Evolutionary conservation across 2,888 invertebrate genomes (phyloP).

Genomic region (Ormyrus pomaceus): DNA sequence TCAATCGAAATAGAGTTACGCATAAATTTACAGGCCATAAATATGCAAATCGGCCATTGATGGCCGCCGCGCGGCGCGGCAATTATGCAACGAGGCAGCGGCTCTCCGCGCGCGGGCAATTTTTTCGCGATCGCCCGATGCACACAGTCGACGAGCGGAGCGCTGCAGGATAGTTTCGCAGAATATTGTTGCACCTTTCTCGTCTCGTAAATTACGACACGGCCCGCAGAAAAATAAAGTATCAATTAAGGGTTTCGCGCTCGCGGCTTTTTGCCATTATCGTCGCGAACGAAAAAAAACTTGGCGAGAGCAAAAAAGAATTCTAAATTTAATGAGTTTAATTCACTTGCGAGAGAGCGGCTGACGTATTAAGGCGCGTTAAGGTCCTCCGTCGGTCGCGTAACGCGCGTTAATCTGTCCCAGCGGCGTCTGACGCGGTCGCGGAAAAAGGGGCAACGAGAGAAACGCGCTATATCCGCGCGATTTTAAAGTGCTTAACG

Average conservation of each 20-base stretch:
- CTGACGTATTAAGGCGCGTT: conserved; percentile 57
- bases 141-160: neutral
- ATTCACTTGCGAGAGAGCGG: conserved; percentile 40
- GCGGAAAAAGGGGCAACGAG: conserved; percentile 43
- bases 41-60: conserved; percentile 43
- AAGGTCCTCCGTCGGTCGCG: conserved; percentile 60
- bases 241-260: neutral
- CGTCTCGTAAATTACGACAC: neutral
- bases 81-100: conserved; percentile 35
- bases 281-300: neutral
- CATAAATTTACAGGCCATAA: conserved; percentile 45
- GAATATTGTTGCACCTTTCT: neutral
- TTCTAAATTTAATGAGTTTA: conserved; percentile 10
- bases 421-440: conserved; percentile 53
- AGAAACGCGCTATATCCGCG: conserved; percentile 59
- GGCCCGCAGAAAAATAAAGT: no score
- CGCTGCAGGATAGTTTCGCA: conserved; percentile 2
- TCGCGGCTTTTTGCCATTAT: no score
- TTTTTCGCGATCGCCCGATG: conserved; percentile 17
- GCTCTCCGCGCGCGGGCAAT: neutral
- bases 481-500: conserved; percentile 64
- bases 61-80: neutral
- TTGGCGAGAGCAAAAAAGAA: neutral
- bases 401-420: conserved; percentile 62
- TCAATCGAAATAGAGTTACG: conserved; percentile 44